A percentile compares a stretch with the other conserved stretches of the same genome.
Evolutionary conservation across 2,888 invertebrate species (phyloP).

Genomic region (Noctuana brunneofusca): DNA sequence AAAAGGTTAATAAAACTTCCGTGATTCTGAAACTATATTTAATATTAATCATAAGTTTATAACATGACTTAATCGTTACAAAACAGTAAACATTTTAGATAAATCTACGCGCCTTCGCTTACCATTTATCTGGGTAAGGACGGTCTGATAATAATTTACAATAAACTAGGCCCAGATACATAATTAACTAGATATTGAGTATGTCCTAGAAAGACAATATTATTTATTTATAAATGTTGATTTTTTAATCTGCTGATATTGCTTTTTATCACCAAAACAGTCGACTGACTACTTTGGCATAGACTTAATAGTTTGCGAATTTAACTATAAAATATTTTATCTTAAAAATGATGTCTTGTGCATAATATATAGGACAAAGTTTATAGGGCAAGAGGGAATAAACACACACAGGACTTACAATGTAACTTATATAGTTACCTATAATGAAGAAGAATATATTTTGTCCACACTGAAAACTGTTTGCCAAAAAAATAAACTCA

Average conservation of each 20-base stretch:
- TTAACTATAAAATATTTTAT: slow-evolving; percentile 53
- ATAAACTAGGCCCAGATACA: slow-evolving; percentile 77
- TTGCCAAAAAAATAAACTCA: slow-evolving; percentile 21
- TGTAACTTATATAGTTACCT: slow-evolving; percentile 12
- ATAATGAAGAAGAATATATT: background rate
- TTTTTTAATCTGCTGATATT: slow-evolving; percentile 47
- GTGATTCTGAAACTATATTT: slow-evolving; percentile 77
- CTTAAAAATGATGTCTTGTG: slow-evolving; percentile 64
- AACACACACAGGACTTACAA: slow-evolving; percentile 38
- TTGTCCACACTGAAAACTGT: slow-evolving; percentile 18
- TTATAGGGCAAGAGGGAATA: slow-evolving; percentile 59
- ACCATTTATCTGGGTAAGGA: slow-evolving; percentile 79
- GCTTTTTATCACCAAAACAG: slow-evolving; percentile 51
- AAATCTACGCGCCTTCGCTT: slow-evolving; percentile 73
- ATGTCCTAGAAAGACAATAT: slow-evolving; percentile 37
- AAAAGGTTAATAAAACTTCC: slow-evolving; percentile 52
- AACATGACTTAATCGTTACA: slow-evolving; percentile 82
- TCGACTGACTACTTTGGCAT: slow-evolving; percentile 64
- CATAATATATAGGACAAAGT: slow-evolving; percentile 56
- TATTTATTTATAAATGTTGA: slow-evolving; percentile 40
- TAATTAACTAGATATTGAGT: slow-evolving; percentile 39
- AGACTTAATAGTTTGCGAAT: slow-evolving; percentile 48
- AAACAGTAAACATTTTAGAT: slow-evolving; percentile 79
- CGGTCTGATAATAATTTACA: slow-evolving; percentile 79
- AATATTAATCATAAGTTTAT: slow-evolving; percentile 80